Base-by-base conservation (phyloP, 2,113 vertebrate genomes). In the Strix aluco region DNA sequence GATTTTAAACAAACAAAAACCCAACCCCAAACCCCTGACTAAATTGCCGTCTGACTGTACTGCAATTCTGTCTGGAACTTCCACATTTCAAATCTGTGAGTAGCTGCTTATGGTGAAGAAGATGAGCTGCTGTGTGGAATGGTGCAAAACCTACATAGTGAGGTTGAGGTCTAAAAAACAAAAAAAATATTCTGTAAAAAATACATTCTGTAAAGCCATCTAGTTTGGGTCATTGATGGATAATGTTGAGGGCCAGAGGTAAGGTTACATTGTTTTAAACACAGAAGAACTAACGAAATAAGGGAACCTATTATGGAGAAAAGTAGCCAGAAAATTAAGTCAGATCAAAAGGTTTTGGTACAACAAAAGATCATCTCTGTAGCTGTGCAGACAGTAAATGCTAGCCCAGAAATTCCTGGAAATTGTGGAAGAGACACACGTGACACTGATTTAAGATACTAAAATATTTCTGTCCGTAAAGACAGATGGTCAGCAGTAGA, bases 381-480 rank as follows among this genome's bases (percentile, higher is more conserved):
- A 74, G 75, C 73, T 81, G 23, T 74, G 38, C 73, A 75, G 73
- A 44, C 42, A 38, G 51, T 36, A 74, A 87, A 57, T 11, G 23
- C 66, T 52, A 71, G 85, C 61, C 66, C 66, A 85, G 57, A 89
- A 93, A 79, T 70, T 93, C 90, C 65, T 44, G 70, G 61, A 74
- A 92, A 65, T 25, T 61, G 34, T 46, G 25, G 25, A 42, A 78
- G 44, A 86, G 57, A 40, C 8, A 63, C 59, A 77, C 2, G 2
- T 46, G 65, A 54, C 17, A 14, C 40, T 79, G 40, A 70, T 89
- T 78, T 71, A 73, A 70, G 63, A 10, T 62, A 62, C 13, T 49
- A 32, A 70, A 88, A 63, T 77, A 65, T 34, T 77, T 65, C 58
- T 70, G 49, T 42, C 19, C 1, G 1, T 57, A 54, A 81, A 70